These are phyloP conservation scores for Heliconius eleuchia DNA, from an alignment of 1,140 invertebrate species.

Conservation along the genomic window DNA sequence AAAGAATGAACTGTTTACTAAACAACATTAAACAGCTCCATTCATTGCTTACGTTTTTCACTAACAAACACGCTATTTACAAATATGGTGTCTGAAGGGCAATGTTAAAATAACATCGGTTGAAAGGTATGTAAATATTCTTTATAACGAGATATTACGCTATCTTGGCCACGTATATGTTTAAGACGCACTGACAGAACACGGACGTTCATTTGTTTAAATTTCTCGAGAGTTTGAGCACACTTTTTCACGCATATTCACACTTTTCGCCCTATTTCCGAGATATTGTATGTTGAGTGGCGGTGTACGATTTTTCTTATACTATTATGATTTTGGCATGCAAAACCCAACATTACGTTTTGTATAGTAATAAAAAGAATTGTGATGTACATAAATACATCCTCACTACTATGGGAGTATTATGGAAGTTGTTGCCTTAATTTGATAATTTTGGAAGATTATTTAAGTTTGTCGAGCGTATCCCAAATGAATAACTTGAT, in stretches of 20 bases:
- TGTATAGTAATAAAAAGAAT: not conserved
- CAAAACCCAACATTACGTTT: not conserved
- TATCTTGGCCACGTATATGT: not conserved
- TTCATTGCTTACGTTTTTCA: slow-evolving; percentile 25
- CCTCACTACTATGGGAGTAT: not conserved
- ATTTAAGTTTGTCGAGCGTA: not conserved
- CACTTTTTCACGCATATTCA: no score
- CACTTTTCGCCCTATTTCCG: no score
- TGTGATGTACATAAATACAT: not conserved
- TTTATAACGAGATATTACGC: not conserved
- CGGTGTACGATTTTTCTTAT: no score
- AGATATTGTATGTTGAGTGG: no score
- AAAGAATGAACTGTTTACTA: slow-evolving; percentile 38
- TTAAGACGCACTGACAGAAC: no score
- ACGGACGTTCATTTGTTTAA: no score
- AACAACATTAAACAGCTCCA: slow-evolving; percentile 26
- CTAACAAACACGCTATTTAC: slow-evolving; percentile 15
- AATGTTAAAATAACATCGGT: not conserved
- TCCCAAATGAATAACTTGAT: not conserved
- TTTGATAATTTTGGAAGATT: not conserved
- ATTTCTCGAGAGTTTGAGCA: no score
- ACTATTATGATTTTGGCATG: no score
- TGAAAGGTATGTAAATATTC: slow-evolving; percentile 3
- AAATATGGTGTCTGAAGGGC: slow-evolving; percentile 22
- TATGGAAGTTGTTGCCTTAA: not conserved